These are phyloP conservation scores for Zonitis immaculata DNA, from an alignment of 2,888 invertebrate genomes.

Conservation along the genomic window DNA sequence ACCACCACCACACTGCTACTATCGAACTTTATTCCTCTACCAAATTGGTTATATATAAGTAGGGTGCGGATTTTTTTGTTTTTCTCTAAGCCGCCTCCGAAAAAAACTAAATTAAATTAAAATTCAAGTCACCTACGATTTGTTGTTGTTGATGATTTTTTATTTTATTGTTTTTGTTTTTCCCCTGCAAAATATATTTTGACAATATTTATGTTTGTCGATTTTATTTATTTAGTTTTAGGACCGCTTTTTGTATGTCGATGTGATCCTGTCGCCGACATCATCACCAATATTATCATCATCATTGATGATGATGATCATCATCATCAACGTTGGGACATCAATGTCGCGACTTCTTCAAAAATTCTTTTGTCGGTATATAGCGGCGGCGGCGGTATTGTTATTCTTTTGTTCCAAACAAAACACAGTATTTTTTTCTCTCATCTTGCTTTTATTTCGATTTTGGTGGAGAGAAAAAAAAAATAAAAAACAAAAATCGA, in stretches of 20 bases:
- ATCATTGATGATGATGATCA: too few species aligned
- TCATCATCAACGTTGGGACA: conserved; percentile 17
- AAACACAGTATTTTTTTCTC: too few species aligned
- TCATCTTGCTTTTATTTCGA: too few species aligned
- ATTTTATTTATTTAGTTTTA: conserved; percentile 2
- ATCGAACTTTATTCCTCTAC: too few species aligned
- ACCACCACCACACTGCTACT: too few species aligned
- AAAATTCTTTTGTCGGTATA: conserved; percentile 41
- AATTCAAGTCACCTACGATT: neutral
- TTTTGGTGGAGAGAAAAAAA: too few species aligned
- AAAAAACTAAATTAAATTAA: neutral
- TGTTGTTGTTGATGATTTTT: neutral
- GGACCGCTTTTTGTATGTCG: conserved; percentile 15
- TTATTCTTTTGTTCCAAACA: neutral
- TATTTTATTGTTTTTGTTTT: neutral
- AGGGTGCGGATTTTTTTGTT: too few species aligned
- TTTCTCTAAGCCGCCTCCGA: too few species aligned
- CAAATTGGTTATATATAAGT: too few species aligned
- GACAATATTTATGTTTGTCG: neutral
- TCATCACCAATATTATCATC: neutral
- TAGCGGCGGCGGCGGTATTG: neutral
- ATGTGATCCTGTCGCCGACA: neutral
- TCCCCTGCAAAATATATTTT: too few species aligned
- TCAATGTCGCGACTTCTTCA: conserved; percentile 43
- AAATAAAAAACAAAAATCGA: neutral